Evolutionary conservation across 2,113 vertebrate species (phyloP), one percentile per base, ranked within the genome.

Genomic region (Lophochroa leadbeateri): DNA sequence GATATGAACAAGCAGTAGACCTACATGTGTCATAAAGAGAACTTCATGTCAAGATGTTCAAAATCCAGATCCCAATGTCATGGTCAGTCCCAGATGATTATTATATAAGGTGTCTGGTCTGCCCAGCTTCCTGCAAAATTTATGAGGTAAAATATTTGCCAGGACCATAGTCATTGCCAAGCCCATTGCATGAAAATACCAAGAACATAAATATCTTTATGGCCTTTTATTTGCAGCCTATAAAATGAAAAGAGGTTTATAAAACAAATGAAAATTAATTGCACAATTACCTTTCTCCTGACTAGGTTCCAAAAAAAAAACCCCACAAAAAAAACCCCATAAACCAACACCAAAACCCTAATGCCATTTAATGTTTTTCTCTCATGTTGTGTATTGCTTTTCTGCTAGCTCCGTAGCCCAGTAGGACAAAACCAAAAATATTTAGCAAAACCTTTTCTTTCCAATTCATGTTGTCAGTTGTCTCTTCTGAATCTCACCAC

Each of bases 241-340:
- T 93, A 96, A 94, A 95, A 81, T 33, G 43, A 50, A 50, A 93
- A 75, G 27, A 86, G 27, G 33, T 92, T 93, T 90, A 67, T 68
- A 88, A 88, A 20, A 68, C 35, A 92, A 88, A 93, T 67, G 20
- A 92, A 95, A 96, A 97, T 93, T 93, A 95, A 92, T 92, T 88
- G 33, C 82, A 92, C 33, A 75, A 78, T 88, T 92, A 88, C 79
- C n/a, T 90, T 92, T 71, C 39, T 80, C 24, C 21, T 81, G 55
- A 12, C 23, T 39, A 70, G 8, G 12, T 67, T 89, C 24, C 14
- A 57, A 82, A 63, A 65, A 67, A 15, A 58, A n/a, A 58, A 43
- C 2, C 4, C 33, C 41, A 61, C 43, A 7, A 47, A 41, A 63
- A 33, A 13, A 33, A 6, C 8, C 28, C 12, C 20, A 35, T 31